Percentiles rank a stretch among this genome's conserved stretches.
Evolutionary conservation across 2,888 invertebrate species (phyloP).

Genomic region (Choreutis nemorana): DNA sequence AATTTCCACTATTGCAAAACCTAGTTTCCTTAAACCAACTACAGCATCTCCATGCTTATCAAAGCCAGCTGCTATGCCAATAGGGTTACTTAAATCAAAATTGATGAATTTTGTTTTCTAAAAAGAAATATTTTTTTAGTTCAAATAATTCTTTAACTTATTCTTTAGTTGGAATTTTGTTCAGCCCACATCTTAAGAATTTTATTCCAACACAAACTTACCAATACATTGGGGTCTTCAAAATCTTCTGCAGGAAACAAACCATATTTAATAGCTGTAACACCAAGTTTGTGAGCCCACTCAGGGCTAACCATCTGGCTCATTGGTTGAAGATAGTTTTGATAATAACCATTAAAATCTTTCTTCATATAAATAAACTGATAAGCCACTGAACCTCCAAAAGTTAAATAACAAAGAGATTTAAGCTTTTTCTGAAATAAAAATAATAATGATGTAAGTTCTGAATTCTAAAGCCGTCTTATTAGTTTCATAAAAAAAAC

Average conservation of each 20-base stretch:
- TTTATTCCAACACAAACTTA: conserved; percentile 29
- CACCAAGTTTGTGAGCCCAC: conserved; percentile 80
- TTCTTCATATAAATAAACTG: conserved; percentile 74
- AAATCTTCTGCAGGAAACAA: conserved; percentile 69
- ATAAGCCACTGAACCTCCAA: conserved; percentile 72
- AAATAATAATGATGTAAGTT: not conserved
- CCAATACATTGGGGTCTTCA: conserved; percentile 72
- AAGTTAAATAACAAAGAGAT: conserved; percentile 70
- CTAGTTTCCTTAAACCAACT: conserved; percentile 79
- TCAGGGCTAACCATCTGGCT: conserved; percentile 80
- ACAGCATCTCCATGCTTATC: conserved; percentile 97
- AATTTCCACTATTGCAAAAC: conserved; percentile 96
- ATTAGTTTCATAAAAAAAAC: no score
- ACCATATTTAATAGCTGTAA: conserved; percentile 79
- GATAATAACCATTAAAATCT: conserved; percentile 82
- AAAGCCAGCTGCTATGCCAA: conserved; percentile 99
- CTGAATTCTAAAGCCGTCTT: no score
- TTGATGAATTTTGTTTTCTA: conserved; percentile 78
- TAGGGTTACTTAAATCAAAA: conserved; percentile 81
- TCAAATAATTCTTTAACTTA: conserved; percentile 9
- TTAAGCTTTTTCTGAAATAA: conserved; percentile 73
- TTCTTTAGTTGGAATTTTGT: not conserved
- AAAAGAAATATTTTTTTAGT: conserved; percentile 16
- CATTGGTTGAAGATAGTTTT: conserved; percentile 74
- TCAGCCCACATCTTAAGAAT: not conserved